Conservation (phyloP, 2,888 invertebrate genomes). For the Atethmia centrago region DNA sequence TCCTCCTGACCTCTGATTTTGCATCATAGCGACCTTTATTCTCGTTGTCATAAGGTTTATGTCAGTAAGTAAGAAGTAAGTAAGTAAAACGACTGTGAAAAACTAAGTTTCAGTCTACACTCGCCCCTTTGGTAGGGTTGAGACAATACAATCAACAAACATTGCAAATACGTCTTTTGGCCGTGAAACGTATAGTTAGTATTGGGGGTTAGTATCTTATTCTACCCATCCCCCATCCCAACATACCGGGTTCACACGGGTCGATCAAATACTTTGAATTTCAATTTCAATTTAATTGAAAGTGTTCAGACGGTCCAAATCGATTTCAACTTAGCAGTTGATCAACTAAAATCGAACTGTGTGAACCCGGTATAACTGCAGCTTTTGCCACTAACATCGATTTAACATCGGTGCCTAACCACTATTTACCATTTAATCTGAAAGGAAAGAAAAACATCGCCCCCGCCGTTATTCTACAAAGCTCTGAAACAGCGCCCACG, state of each 20-base stretch:
- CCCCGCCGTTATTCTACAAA: not conserved
- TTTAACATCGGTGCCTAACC: not conserved
- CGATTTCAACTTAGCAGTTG: too few relatives aligned
- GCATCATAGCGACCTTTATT: not conserved
- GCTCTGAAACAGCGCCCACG: too few relatives aligned
- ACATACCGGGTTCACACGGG: too few relatives aligned
- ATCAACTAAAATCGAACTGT: too few relatives aligned
- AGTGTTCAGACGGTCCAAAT: too few relatives aligned
- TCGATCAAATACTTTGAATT: too few relatives aligned
- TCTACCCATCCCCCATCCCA: not conserved
- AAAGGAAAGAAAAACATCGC: not conserved
- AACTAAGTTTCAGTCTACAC: not conserved
- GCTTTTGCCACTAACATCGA: not conserved
- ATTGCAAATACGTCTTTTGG: not conserved
- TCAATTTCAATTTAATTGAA: too few relatives aligned
- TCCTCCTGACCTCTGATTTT: too few relatives aligned
- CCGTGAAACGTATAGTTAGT: not conserved
- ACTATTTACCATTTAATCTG: not conserved
- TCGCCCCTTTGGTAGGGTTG: not conserved
- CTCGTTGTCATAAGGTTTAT: not conserved
- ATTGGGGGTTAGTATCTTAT: too few relatives aligned
- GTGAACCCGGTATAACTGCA: too few relatives aligned
- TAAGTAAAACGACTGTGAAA: too few relatives aligned
- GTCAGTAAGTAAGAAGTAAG: too few relatives aligned
- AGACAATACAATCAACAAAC: not conserved